A percentile compares a stretch with the other conserved stretches of the same genome.
Conservation (phyloP, 2,113 vertebrate species). For the Cinclus mexicanus region DNA sequence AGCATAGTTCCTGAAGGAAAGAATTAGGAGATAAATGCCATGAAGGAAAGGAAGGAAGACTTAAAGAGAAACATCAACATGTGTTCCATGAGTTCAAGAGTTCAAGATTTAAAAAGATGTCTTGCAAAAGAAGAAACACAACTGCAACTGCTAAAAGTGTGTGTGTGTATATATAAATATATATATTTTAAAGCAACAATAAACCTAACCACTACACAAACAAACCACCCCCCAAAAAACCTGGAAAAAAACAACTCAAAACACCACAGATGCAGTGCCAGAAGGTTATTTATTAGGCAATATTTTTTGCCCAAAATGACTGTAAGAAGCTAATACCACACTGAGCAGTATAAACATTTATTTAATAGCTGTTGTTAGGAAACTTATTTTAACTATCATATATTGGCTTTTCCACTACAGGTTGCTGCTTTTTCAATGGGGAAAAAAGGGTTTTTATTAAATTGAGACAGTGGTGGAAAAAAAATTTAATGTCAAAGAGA, state of each 20-base stretch:
- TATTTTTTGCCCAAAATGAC: background rate
- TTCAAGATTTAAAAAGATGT: background rate
- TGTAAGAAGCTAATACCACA: background rate
- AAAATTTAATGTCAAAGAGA: background rate
- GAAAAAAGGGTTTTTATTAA: accelerated
- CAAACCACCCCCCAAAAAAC: accelerated
- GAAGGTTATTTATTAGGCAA: background rate
- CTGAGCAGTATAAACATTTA: background rate
- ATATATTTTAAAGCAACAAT: background rate
- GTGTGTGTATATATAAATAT: accelerated
- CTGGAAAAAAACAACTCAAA: background rate
- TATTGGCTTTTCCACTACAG: background rate
- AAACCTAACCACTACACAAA: background rate
- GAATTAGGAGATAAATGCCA: background rate
- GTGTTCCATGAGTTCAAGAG: background rate
- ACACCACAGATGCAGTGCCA: background rate
- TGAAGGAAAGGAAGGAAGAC: background rate
- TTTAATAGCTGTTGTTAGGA: background rate
- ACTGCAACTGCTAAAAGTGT: background rate
- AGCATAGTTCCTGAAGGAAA: background rate
- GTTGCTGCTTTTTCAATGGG: background rate
- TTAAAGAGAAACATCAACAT: background rate
- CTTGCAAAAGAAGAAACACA: background rate
- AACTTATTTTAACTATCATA: background rate
- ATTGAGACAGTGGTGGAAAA: background rate